These are phyloP conservation scores for Neoaliturus tenellus DNA, from an alignment of 2,888 invertebrate species.

Conservation along the genomic window DNA sequence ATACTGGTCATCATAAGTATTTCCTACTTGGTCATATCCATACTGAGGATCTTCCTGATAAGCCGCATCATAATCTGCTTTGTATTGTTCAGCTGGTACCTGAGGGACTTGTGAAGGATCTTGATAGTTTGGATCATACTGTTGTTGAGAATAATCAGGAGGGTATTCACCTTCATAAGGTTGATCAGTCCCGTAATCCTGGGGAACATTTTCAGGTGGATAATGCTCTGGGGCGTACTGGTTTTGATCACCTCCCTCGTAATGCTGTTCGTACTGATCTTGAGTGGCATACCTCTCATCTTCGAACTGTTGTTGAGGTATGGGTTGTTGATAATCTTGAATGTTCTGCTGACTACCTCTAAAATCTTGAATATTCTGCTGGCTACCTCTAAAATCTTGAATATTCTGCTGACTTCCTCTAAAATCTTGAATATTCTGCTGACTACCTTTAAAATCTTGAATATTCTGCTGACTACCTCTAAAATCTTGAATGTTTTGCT, in stretches of 20 bases:
- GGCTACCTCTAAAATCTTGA: no score
- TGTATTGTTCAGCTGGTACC: not conserved
- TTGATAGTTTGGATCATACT: conserved; percentile 8
- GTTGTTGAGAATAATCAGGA: not conserved
- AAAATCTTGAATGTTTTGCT: no score
- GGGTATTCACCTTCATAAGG: conserved; percentile 29
- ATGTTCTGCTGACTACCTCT: conserved; percentile 7
- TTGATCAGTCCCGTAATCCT: not conserved
- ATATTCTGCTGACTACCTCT: no score
- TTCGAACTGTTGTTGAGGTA: conserved; percentile 24
- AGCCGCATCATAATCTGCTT: conserved; percentile 7
- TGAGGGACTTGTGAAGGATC: not conserved
- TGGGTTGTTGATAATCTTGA: not conserved
- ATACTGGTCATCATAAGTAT: conserved; percentile 43
- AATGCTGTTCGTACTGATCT: conserved; percentile 8
- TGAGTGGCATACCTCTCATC: conserved; percentile 13
- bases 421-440: no score
- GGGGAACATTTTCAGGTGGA: not conserved
- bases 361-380: no score
- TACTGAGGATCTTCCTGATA: conserved; percentile 23
- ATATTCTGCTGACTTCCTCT: no score
- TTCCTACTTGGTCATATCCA: not conserved
- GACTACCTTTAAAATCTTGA: no score
- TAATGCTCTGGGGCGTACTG: not conserved
- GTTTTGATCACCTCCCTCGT: no score